Conservation (phyloP, 2,888 invertebrate species). For the Lamellibrachia satsuma region DNA sequence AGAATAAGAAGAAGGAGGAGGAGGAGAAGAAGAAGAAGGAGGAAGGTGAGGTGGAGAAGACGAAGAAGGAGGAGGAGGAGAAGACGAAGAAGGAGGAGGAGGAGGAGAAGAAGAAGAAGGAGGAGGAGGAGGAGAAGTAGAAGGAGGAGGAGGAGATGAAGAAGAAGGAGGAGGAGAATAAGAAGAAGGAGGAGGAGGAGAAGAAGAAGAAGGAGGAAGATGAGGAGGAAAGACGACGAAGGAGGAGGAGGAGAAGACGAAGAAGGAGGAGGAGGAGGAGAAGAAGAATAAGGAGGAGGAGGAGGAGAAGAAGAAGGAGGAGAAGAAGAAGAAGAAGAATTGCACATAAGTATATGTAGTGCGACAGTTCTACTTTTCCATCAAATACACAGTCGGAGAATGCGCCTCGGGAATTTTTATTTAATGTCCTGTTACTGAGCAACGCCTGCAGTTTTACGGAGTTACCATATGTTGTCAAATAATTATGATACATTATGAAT, state of each 20-base stretch:
- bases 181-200: slow-evolving; percentile 8
- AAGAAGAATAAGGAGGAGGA: not conserved
- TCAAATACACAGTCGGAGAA: no score
- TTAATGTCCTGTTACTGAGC: no score
- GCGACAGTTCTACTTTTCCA: no score
- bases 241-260: no score
- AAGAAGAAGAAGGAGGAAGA: not conserved
- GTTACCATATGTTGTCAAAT: no score
- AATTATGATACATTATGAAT: no score
- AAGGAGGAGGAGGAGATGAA: not conserved
- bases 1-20: not conserved
- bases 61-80: not conserved
- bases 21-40: slow-evolving; percentile 24
- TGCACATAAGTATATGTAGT: no score
- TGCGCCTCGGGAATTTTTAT: no score
- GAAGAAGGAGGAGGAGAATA: not conserved
- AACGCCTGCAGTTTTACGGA: no score
- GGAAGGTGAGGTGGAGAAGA: not conserved
- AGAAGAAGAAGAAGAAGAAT: no score
- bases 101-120: slow-evolving; percentile 21
- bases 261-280: not conserved
- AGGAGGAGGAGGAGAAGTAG: not conserved
- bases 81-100: slow-evolving; percentile 23
- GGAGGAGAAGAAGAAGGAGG: not conserved
- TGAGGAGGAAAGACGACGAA: no score